phyloP scores from a whole-genome alignment of 2,113 vertebrate species.

The Ivindomyrus marchei region DNA sequence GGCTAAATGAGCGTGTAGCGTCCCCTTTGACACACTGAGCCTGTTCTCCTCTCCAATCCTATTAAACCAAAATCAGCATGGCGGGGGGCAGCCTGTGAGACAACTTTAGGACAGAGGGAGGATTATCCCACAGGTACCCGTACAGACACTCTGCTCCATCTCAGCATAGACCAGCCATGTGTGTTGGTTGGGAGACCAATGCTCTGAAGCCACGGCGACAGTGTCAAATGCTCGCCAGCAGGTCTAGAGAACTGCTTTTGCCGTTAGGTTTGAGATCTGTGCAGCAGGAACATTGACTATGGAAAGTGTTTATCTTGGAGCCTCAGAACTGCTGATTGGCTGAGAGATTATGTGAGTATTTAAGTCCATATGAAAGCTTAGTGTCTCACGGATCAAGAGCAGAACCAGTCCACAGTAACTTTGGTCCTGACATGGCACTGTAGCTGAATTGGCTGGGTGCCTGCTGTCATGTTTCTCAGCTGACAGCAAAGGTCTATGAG shows the following conservation, averaged over 20 bases:
- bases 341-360: slow-evolving; percentile 49
- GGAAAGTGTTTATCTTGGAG: slow-evolving; percentile 32
- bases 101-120: background rate
- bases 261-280: no score
- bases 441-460: background rate
- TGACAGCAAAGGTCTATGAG: background rate
- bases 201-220: background rate
- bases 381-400: slow-evolving; percentile 20
- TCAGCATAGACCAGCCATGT: background rate
- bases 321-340: slow-evolving; percentile 42
- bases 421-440: background rate
- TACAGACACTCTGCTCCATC: background rate
- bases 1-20: background rate
- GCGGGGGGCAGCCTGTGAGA: background rate
- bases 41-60: background rate
- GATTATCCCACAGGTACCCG: background rate
- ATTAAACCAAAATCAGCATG: background rate
- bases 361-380: slow-evolving; percentile 32
- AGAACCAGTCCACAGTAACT: background rate
- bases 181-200: background rate
- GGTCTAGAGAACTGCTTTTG: background rate
- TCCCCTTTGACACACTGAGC: background rate
- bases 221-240: background rate
- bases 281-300: slow-evolving; percentile 24
- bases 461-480: background rate